Conservation (phyloP, 1,140 invertebrate genomes). For the Drosophila trapezifrons region DNA sequence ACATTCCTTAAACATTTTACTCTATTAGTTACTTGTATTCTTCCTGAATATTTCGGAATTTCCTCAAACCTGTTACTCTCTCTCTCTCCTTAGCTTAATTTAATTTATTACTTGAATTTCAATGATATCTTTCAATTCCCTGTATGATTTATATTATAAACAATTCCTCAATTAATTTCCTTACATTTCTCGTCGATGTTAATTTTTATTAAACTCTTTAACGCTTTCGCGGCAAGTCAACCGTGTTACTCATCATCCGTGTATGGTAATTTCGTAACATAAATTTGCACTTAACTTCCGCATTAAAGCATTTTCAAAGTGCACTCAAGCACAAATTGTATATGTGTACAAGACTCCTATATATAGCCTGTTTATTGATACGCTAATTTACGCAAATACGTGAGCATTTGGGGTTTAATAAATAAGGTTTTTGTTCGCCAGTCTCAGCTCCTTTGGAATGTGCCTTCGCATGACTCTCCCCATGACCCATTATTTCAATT, state of each 20-base stretch:
- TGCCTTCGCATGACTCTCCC: slow-evolving; percentile 13
- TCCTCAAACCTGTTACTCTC: background rate
- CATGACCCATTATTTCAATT: slow-evolving; percentile 66
- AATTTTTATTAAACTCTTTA: slow-evolving; percentile 17
- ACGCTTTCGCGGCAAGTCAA: background rate
- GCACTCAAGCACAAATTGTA: slow-evolving; percentile 22
- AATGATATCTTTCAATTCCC: background rate
- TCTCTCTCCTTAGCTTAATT: background rate
- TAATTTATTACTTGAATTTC: background rate
- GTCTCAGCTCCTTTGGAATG: slow-evolving; percentile 19
- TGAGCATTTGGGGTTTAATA: slow-evolving; percentile 42
- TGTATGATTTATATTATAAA: background rate
- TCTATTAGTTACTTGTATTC: background rate
- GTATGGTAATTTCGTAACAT: slow-evolving; percentile 36
- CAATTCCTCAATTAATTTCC: slow-evolving; percentile 2
- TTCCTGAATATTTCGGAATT: too few relatives aligned
- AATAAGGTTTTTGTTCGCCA: slow-evolving; percentile 16
- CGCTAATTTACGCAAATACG: slow-evolving; percentile 54
- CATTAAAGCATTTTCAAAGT: slow-evolving; percentile 26
- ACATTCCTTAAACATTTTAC: too few relatives aligned
- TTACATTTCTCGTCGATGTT: background rate
- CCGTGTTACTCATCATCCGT: slow-evolving; percentile 35
- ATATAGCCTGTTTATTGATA: slow-evolving; percentile 46
- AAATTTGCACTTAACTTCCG: slow-evolving; percentile 40
- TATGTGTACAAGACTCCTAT: slow-evolving; percentile 1